Percentiles rank a stretch among this genome's conserved stretches.
Conservation (phyloP, 1,140 invertebrate genomes). For the Ridgeia piscesae region DNA sequence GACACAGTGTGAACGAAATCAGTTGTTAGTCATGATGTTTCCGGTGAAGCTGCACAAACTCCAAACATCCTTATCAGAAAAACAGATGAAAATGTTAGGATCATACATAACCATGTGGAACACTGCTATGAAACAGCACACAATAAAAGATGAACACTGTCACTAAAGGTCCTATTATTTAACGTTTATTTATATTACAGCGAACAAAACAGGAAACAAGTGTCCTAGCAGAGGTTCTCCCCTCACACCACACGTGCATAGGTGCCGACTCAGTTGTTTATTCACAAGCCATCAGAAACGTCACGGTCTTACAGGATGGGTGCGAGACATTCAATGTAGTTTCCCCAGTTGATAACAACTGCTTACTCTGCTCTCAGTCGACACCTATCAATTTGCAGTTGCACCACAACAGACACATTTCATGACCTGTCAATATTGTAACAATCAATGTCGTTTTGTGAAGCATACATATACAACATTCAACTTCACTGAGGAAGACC, state of each 20-base stretch:
- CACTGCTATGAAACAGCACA: background rate
- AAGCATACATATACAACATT: background rate
- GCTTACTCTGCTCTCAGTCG: too few relatives aligned
- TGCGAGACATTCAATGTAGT: too few relatives aligned
- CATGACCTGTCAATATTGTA: background rate
- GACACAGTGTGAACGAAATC: too few relatives aligned
- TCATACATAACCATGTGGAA: background rate
- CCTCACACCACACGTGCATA: too few relatives aligned
- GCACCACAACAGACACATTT: background rate
- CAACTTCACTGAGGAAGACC: background rate
- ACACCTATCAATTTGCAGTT: background rate
- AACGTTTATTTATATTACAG: background rate
- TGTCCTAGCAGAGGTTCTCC: background rate
- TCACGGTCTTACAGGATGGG: too few relatives aligned
- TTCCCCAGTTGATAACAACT: too few relatives aligned
- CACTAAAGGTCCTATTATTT: background rate
- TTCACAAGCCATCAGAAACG: too few relatives aligned
- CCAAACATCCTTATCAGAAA: background rate
- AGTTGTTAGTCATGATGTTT: background rate
- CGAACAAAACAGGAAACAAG: background rate
- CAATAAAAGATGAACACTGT: background rate
- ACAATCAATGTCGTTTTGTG: background rate
- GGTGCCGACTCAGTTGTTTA: too few relatives aligned
- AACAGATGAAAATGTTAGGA: background rate
- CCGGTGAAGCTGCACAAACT: background rate